Percentiles rank a stretch among this genome's conserved stretches.
Conservation (phyloP, 2,797 vertebrate species). For the Chrysocyon brachyurus region DNA sequence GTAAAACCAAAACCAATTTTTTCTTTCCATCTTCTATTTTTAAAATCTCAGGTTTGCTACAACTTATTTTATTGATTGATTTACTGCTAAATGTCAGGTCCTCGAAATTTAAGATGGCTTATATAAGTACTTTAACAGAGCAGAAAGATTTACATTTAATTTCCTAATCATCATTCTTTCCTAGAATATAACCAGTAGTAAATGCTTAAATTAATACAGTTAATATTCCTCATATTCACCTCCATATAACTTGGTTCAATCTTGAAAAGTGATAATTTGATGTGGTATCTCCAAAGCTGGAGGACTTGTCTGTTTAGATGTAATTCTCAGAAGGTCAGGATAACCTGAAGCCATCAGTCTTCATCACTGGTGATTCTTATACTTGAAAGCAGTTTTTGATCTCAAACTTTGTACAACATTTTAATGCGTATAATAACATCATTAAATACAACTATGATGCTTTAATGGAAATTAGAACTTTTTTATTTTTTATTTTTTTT, state of each 20-base stretch:
- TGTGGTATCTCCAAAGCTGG: background rate
- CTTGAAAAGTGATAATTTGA: conserved; percentile 47
- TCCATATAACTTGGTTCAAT: background rate
- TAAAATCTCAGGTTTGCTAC: background rate
- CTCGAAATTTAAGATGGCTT: background rate
- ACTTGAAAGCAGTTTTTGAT: conserved; percentile 54
- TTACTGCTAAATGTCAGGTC: background rate
- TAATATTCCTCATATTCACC: background rate
- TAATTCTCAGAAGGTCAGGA: conserved; percentile 61
- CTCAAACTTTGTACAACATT: background rate
- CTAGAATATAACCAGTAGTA: conserved; percentile 23
- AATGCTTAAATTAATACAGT: conserved; percentile 12
- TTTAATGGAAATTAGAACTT: background rate
- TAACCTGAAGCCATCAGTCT: conserved; percentile 52
- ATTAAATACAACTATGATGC: background rate
- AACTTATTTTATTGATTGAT: background rate
- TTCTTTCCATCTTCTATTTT: background rate
- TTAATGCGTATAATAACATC: background rate
- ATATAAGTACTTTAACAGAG: background rate
- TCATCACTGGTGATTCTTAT: conserved; percentile 24
- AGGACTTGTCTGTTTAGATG: conserved; percentile 22
- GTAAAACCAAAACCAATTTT: background rate
- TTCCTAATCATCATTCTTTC: background rate
- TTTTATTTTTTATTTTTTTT: no score
- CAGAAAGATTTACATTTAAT: background rate